Evolutionary conservation across 2,113 vertebrate genomes (phyloP).

Genomic region (Scortum barcoo): DNA sequence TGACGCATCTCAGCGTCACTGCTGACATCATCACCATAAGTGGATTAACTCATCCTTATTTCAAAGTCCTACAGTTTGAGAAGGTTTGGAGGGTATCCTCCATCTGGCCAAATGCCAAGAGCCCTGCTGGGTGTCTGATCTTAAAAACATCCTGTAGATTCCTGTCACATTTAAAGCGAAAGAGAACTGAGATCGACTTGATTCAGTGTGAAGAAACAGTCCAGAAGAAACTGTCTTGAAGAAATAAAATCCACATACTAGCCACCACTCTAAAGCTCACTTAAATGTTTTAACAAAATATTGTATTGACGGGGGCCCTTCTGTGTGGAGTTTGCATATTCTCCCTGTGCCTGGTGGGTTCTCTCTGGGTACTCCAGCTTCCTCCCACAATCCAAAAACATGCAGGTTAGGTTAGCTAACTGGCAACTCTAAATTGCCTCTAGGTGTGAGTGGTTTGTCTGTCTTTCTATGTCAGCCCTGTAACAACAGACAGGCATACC

Average conservation of each 20-base stretch:
- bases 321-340: no score
- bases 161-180: neutral
- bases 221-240: no score
- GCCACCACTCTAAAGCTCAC: neutral
- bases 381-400: no score
- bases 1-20: constrained; percentile 39
- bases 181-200: neutral
- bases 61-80: constrained; percentile 3
- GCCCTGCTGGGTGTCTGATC: constrained; percentile 13
- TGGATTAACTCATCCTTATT: constrained; percentile 20
- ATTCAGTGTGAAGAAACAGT: neutral
- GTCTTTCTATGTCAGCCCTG: no score
- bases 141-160: neutral
- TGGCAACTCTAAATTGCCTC: no score
- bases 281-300: no score
- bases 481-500: no score
- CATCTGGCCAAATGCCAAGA: constrained; percentile 10
- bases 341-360: no score
- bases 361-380: no score
- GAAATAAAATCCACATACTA: neutral
- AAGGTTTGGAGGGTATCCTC: neutral
- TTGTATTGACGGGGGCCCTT: no score
- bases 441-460: no score
- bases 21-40: constrained; percentile 28
- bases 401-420: no score